Conservation (phyloP, 2,113 vertebrate species). For the Paradisaea rubra region DNA sequence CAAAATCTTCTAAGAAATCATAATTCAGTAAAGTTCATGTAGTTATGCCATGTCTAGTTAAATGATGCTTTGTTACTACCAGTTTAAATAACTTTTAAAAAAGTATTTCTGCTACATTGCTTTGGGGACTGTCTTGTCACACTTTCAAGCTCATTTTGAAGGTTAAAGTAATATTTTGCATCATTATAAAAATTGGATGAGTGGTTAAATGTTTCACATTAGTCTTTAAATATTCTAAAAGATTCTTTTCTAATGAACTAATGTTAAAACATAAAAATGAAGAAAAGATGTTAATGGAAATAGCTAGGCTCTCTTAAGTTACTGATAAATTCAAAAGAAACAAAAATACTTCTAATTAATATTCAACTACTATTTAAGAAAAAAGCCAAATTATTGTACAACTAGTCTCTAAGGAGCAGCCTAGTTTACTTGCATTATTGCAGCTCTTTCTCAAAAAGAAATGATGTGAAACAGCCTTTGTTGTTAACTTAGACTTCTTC, state of each 20-base stretch:
- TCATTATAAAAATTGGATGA: neutral
- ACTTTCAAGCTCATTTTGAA: neutral
- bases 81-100: neutral
- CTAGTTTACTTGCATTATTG: neutral
- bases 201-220: neutral
- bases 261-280: neutral
- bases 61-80: neutral
- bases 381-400: neutral
- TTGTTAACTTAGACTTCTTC: neutral
- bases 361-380: slow-evolving; percentile 1
- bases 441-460: neutral
- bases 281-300: neutral
- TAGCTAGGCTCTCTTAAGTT: neutral
- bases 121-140: neutral
- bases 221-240: neutral
- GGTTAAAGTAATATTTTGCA: neutral
- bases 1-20: neutral
- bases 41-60: neutral
- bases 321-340: neutral
- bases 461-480: neutral
- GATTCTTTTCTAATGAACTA: neutral
- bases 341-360: neutral
- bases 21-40: neutral
- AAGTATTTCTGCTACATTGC: neutral
- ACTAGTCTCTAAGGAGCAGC: neutral